Percentiles rank a stretch among this genome's conserved stretches.
These are phyloP conservation scores for Trypoxylus dichotomus DNA, from an alignment of 1,140 invertebrate genomes.

Conservation along the genomic window DNA sequence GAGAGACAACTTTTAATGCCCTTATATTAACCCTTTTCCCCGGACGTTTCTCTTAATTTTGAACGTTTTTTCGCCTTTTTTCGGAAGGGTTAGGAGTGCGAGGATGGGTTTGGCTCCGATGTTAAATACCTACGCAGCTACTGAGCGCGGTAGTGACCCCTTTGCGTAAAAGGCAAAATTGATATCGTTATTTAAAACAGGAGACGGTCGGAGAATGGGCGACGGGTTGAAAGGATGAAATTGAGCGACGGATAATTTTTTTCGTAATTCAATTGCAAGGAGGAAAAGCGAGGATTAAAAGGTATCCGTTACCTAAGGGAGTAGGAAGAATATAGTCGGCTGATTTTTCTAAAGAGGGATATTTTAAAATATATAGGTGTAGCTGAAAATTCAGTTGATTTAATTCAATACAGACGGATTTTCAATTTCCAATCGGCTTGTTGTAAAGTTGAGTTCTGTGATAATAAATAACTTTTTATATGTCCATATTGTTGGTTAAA, in stretches of 20 bases:
- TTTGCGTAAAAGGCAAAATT: neutral
- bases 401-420: no score
- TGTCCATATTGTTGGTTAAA: no score
- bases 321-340: neutral
- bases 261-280: neutral
- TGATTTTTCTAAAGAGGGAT: neutral
- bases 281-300: neutral
- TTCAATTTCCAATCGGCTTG: no score
- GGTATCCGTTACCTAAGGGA: neutral
- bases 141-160: neutral
- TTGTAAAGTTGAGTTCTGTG: no score
- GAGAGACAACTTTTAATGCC: neutral
- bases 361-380: no score
- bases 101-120: neutral
- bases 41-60: neutral
- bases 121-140: neutral
- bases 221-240: neutral
- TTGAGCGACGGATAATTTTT: neutral
- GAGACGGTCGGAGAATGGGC: neutral
- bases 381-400: no score
- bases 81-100: neutral
- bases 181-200: neutral
- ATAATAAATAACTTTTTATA: no score
- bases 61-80: neutral
- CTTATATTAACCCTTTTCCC: neutral